Evolutionary conservation across 2,113 vertebrate species (phyloP).

Genomic region (Erinaceus europaeus): DNA sequence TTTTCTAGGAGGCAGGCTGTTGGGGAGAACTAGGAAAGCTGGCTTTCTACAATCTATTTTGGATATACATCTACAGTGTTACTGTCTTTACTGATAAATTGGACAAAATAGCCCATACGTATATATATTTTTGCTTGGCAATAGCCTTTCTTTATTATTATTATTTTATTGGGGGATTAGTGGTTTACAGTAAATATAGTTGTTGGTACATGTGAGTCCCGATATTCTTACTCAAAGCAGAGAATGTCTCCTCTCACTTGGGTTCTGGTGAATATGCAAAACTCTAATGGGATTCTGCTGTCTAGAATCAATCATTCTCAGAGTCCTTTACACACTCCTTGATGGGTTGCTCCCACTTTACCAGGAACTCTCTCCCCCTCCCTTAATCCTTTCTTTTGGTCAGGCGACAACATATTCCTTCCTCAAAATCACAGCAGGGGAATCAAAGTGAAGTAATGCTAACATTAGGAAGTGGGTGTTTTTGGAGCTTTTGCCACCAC

Average conservation of each 20-base stretch:
- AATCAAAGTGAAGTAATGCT: not conserved
- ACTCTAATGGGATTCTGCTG: accelerated
- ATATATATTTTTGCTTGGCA: too few relatives aligned
- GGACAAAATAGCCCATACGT: not conserved
- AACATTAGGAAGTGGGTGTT: not conserved
- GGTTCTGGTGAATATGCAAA: not conserved
- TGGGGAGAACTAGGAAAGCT: not conserved
- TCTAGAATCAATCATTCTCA: not conserved
- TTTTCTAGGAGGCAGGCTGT: not conserved
- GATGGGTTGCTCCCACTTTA: not conserved
- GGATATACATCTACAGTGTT: not conserved
- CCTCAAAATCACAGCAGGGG: not conserved
- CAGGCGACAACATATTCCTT: not conserved
- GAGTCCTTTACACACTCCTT: not conserved
- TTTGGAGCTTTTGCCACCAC: not conserved
- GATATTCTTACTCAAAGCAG: not conserved
- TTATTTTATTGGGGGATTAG: too few relatives aligned
- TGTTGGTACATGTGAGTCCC: too few relatives aligned
- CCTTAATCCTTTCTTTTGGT: not conserved
- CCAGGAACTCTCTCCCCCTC: accelerated
- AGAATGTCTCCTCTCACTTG: not conserved
- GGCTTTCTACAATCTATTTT: not conserved
- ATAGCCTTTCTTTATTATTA: too few relatives aligned
- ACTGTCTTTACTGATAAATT: not conserved
- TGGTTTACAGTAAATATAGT: too few relatives aligned